Evolutionary conservation across 2,888 invertebrate species (phyloP), one percentile per base, ranked within the genome.

Genomic region (Eugnorisma glareosa): DNA sequence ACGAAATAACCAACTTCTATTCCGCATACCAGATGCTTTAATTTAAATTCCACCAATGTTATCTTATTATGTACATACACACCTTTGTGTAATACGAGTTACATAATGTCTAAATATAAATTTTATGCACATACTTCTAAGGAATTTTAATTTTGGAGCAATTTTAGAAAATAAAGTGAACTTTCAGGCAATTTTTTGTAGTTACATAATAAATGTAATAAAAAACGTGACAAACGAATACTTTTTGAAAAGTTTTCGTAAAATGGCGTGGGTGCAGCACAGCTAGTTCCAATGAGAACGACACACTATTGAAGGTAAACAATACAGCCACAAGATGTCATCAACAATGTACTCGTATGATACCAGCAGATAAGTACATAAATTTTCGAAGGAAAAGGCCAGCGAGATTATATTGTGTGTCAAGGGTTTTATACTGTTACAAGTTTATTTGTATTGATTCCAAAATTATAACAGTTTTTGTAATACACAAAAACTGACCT

Each of bases 361-460:
- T 83, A 77, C 18, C 35, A 13, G 13, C 54, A 74, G 81, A 87
- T 84, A 84, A 84, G 43, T 37, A 67, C 43, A 78, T 78, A 75
- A 72, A 77, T 71, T 79, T 70, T 79, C 70, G 45, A 88, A 80
- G 75, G 61, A 77, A 84, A 82, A 88, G 79, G 86, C 85, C 86
- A 83, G 63, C 73, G 79, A 87, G 75, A 87, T 83, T 77, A 74
- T 69, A 83, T 86, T 88, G 83, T 91, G 57, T 90, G 90, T 89
- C 90, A 91, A 89, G 91, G 90, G 75, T 68, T 82, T 83, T 37
- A 61, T 24, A 69, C 31, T 70, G 69, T 57, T 77, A 85, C 11
- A 37, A 37, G 13, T 43, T 31, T 51, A 40, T 59, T 75, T 51
- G 28, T 37, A 67, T 40, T 37, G 43, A 43, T 59, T 43, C n/a